A percentile compares a stretch with the other conserved stretches of the same genome.
Conservation (phyloP, 2,113 vertebrate genomes). For the Pluvianellus socialis region DNA sequence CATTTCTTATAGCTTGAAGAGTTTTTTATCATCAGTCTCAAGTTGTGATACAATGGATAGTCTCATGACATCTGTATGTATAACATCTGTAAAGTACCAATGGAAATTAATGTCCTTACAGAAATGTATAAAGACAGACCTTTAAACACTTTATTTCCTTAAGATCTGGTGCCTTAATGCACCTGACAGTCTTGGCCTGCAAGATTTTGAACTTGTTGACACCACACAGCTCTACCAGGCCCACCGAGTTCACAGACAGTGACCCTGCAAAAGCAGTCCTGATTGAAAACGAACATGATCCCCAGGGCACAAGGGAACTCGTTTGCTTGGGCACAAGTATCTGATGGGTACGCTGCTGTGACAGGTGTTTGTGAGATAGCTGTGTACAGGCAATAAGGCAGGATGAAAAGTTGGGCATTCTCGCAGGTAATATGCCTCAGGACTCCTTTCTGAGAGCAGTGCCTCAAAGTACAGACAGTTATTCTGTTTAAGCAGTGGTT, state of each 20-base stretch:
- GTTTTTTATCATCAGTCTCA: background rate
- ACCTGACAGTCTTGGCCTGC: background rate
- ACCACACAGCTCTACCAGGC: rapidly evolving
- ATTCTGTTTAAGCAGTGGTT: background rate
- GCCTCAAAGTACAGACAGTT: background rate
- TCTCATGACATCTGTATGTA: background rate
- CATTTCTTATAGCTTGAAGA: background rate
- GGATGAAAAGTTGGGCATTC: background rate
- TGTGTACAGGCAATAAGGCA: background rate
- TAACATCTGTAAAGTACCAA: rapidly evolving
- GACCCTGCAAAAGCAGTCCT: background rate
- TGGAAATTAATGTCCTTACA: background rate
- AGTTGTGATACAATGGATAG: background rate
- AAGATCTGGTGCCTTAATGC: background rate
- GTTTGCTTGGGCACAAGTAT: rapidly evolving
- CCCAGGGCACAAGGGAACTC: no score
- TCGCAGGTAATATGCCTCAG: background rate
- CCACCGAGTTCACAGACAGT: background rate
- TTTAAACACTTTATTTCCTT: background rate
- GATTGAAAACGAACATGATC: rapidly evolving
- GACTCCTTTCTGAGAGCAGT: background rate
- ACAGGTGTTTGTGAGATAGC: background rate
- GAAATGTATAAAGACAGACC: background rate
- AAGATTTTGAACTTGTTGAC: background rate
- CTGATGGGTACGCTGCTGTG: background rate